Evolutionary conservation across 2,113 vertebrate species (phyloP).

Genomic region (Gnathonemus echidnorhynchus): DNA sequence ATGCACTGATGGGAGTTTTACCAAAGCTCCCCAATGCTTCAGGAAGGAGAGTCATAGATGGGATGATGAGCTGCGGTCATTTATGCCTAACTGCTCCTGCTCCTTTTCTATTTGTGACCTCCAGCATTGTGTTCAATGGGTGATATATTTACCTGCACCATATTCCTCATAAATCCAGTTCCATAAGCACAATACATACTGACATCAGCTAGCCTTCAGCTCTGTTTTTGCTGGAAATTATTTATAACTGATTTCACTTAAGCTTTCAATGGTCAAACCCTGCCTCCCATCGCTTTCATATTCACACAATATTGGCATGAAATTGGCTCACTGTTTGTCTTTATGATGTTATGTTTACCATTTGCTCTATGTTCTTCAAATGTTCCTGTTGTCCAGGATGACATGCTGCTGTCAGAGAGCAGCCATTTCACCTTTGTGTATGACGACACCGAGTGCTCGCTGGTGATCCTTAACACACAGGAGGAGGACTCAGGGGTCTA

Average conservation of each 20-base stretch:
- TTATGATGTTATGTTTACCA: not conserved
- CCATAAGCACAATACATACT: not conserved
- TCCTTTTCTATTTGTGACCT: not conserved
- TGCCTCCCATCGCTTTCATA: not conserved
- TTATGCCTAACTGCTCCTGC: not conserved
- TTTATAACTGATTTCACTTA: not conserved
- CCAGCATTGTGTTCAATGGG: not conserved
- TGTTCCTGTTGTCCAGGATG: constrained; percentile 61
- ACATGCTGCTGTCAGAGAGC: constrained; percentile 79
- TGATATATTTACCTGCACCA: not conserved
- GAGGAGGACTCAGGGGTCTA: constrained; percentile 80
- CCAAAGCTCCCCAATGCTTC: not conserved
- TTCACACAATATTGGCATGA: not conserved
- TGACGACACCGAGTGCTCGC: constrained; percentile 87
- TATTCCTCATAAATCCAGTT: not conserved
- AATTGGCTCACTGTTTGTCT: not conserved
- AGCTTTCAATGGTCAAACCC: not conserved
- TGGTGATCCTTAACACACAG: constrained; percentile 78
- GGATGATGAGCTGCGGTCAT: not conserved
- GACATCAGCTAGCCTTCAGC: not conserved
- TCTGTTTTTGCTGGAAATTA: not conserved
- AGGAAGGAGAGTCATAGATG: not conserved
- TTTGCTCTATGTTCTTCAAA: not conserved
- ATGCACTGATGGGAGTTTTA: not conserved
- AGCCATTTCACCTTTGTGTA: constrained; percentile 93